Evolutionary conservation across 2,888 invertebrate genomes (phyloP), one percentile per base, ranked within the genome.

Genomic region (Zhuqinia jingwanae): DNA sequence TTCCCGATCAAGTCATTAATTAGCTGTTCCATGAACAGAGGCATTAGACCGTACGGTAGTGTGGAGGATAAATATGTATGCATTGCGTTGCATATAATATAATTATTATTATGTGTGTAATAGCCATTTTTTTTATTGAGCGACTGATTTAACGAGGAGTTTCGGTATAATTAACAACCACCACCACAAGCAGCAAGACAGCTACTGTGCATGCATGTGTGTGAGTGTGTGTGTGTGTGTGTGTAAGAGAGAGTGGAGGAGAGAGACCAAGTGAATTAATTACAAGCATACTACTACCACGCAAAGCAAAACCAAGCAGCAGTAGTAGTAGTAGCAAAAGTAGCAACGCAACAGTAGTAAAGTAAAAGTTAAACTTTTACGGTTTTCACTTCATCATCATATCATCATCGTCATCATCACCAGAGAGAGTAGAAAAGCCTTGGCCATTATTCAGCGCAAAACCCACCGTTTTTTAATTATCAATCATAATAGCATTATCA

Each of bases 1-100:
- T 73, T 84, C 20, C 50, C 85, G 73, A 85, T 79, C 85, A 85
- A 85, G 77, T 68, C 56, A 68, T 85, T 85, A 85, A 85, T 78
- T 73, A 73, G 50, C 73, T 73, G 22, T 17, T 53, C 27, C n/a
- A 50, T 8, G 73, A 3, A 73, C 63, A 27, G 20, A 13, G 5
- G 17, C 27, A 63, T 63, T 20, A 56, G 1, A 56, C 17, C n/a
- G 20, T 20, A 13, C n/a, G 8, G 13, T 13, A 47, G 11, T 1
- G 47, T 15, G 10, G 25, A 25, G 22, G 15, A 15, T 15, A 58
- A 11, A 58, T n/a, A n/a, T n/a, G n/a, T n/a, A n/a, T n/a, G n/a
- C n/a, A n/a, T n/a, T n/a, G n/a, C n/a, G n/a, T n/a, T n/a, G n/a
- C n/a, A n/a, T n/a, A n/a, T n/a, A n/a, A n/a, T n/a, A n/a, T n/a